A percentile compares a stretch with the other conserved stretches of the same genome.
phyloP scores from a whole-genome alignment of 2,888 invertebrate genomes.

The Clistopyga incitator region DNA sequence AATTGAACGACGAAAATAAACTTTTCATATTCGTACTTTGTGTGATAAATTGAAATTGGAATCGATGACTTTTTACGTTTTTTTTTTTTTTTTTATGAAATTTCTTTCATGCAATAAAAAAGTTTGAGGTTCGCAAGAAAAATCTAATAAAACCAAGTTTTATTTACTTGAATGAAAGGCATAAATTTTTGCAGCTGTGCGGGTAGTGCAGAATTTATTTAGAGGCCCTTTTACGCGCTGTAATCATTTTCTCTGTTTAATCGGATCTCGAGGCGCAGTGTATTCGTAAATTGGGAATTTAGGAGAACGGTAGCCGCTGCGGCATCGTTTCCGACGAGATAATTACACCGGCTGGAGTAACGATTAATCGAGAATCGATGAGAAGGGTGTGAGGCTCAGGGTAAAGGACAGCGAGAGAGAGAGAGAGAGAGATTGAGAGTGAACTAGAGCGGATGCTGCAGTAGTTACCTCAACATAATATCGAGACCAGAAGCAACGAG shows the following conservation, averaged over 20 bases:
- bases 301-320: slow-evolving; percentile 44
- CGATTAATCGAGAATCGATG: slow-evolving; percentile 72
- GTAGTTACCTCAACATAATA: slow-evolving; percentile 84
- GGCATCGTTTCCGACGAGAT: slow-evolving; percentile 62
- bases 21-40: too few relatives aligned
- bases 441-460: slow-evolving; percentile 33
- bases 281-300: slow-evolving; percentile 46
- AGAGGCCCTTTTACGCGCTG: not conserved
- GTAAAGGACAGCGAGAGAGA: slow-evolving; percentile 20
- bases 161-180: not conserved
- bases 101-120: too few relatives aligned
- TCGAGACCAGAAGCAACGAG: slow-evolving; percentile 83
- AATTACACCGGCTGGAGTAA: slow-evolving; percentile 69
- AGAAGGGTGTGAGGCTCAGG: slow-evolving; percentile 44
- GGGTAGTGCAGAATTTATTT: not conserved
- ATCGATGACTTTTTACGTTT: too few relatives aligned
- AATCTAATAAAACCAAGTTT: not conserved
- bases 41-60: too few relatives aligned
- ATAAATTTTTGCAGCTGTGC: not conserved
- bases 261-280: slow-evolving; percentile 36
- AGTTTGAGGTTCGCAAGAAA: too few relatives aligned
- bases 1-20: too few relatives aligned
- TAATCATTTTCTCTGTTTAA: slow-evolving; percentile 32
- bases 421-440: slow-evolving; percentile 43
- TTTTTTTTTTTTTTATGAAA: too few relatives aligned